Base-by-base conservation (phyloP, 2,113 vertebrate species). In the Ascaphus truei region DNA sequence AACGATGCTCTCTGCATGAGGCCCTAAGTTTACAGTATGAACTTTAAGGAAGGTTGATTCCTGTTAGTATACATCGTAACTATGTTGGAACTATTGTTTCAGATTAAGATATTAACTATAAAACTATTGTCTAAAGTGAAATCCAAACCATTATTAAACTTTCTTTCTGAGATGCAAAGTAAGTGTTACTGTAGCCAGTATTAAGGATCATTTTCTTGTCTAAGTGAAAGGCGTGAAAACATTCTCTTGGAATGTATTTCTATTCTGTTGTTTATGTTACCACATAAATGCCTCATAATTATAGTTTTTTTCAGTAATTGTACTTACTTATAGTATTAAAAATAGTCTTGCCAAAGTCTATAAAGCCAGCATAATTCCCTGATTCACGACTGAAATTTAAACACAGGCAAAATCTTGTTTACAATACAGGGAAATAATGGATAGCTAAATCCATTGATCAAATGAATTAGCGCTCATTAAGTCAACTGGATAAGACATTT, bases 321-420 rank as follows among this genome's bases (percentile, higher is more conserved):
- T 37, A 11, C n/a, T 65, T 11, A 26, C 50, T 18, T 64, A 11
- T 22, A 52, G 45, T 48, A 52, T 37, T 16, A 22, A 26, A 51
- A 63, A 47, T n/a, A n/a, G n/a, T n/a, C n/a, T 55, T 53, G 62
- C 62, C 62, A 65, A 41, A 23, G 16, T 41, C 30, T 41, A 30
- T 3, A 30, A 55, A 43, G 48, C 34, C 25, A 57, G 27, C 12
- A 41, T 33, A 31, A 39, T 52, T 31, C 18, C 36, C 29, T 29
- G n/a, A n/a, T n/a, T n/a, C n/a, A n/a, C n/a, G n/a, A n/a, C n/a
- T n/a, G n/a, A n/a, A n/a, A n/a, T n/a, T n/a, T n/a, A 51, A 64
- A 50, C 45, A 45, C 11, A 63, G 16, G 6, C 45, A 34, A n/a
- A 26, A 20, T 22, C 11, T 11, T 39, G 62, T 65, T 65, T 53